phyloP scores from a whole-genome alignment of 2,113 vertebrate species.

The Gymnogyps californianus region DNA sequence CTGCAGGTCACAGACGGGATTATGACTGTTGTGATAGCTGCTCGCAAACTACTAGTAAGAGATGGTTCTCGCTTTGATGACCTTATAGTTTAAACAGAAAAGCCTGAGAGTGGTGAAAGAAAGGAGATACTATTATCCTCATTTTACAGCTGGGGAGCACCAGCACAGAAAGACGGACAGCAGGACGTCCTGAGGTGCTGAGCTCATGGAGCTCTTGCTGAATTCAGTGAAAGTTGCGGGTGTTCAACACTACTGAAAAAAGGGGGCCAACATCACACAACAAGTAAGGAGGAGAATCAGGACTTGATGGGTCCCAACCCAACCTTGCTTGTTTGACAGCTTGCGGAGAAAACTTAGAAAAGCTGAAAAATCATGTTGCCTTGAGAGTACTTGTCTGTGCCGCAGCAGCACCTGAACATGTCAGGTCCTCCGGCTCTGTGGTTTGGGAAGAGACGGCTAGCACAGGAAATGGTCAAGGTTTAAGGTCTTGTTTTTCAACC shows the following conservation, averaged over 20 bases:
- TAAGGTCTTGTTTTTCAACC: background rate
- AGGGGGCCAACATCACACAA: background rate
- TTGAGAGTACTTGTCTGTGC: background rate
- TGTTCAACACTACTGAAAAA: background rate
- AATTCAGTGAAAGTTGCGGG: background rate
- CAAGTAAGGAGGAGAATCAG: background rate
- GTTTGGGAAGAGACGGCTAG: background rate
- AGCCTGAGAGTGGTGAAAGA: background rate
- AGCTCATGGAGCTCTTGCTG: background rate
- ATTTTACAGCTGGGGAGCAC: background rate
- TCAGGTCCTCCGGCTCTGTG: background rate
- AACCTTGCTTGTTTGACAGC: background rate
- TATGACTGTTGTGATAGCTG: slow-evolving; percentile 21
- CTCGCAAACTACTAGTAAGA: background rate
- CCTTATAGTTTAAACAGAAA: slow-evolving; percentile 4
- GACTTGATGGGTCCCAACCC: background rate
- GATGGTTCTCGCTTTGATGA: background rate
- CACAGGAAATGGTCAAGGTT: background rate
- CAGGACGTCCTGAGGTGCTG: background rate
- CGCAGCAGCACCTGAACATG: background rate
- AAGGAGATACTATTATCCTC: background rate
- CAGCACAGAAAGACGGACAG: background rate
- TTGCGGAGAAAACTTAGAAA: background rate
- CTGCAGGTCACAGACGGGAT: slow-evolving; percentile 35
- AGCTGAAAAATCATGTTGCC: background rate